A percentile compares a stretch with the other conserved stretches of the same genome.
These are phyloP conservation scores for Mastigias papua DNA, from an alignment of 30 jellyfish, hydroid and myxozoan genomes.

Conservation along the genomic window DNA sequence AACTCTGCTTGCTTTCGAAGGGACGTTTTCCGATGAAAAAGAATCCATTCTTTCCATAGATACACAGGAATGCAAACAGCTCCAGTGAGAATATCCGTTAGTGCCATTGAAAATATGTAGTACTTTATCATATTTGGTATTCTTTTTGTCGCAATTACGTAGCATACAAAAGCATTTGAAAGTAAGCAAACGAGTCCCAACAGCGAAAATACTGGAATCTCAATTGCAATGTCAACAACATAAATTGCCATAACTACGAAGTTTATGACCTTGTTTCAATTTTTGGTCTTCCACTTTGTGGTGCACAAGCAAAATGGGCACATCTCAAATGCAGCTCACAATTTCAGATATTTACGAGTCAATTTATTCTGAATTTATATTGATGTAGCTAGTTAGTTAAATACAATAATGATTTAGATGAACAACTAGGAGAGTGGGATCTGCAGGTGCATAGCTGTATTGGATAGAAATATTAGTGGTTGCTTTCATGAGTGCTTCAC, in stretches of 20 bases:
- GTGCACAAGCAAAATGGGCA: no score
- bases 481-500: no score
- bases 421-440: no score
- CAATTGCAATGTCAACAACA: neutral
- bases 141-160: neutral
- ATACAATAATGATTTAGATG: no score
- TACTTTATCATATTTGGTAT: neutral
- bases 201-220: neutral
- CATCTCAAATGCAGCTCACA: no score
- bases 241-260: neutral
- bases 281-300: no score
- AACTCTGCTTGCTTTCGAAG: neutral
- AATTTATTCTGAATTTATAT: no score
- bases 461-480: no score
- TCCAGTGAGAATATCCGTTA: conserved; percentile 29
- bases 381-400: no score
- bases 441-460: no score
- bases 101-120: conserved; percentile 29
- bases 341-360: no score
- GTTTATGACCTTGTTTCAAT: no score
- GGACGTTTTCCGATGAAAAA: neutral
- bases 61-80: conserved; percentile 7
- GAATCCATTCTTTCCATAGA: neutral
- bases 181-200: conserved; percentile 9
- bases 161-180: conserved; percentile 28